Conservation (phyloP, 2,113 vertebrate species). For the Cardinalis cardinalis region DNA sequence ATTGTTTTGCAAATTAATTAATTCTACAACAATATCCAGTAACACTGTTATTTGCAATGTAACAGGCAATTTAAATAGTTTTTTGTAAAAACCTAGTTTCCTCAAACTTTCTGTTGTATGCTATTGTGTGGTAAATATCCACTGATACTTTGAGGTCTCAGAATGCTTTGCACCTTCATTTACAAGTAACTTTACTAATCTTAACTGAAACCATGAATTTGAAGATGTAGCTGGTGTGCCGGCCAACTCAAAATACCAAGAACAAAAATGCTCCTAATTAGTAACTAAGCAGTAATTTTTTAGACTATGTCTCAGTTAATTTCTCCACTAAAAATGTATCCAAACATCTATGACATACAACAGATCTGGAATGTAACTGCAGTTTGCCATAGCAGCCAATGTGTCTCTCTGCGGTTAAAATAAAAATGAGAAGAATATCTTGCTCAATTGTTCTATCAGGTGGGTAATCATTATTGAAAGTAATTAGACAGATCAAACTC, state of each 20-base stretch:
- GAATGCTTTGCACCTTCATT: neutral
- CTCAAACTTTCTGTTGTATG: neutral
- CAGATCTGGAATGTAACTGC: conserved; percentile 19
- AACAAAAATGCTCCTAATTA: neutral
- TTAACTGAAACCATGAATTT: neutral
- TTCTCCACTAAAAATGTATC: conserved; percentile 9
- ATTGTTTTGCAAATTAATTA: conserved; percentile 27
- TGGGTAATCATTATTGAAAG: conserved; percentile 6
- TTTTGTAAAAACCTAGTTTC: neutral
- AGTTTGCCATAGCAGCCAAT: neutral
- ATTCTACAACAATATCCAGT: neutral
- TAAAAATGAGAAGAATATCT: conserved; percentile 30
- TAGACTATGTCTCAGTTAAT: conserved; percentile 31
- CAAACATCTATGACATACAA: neutral
- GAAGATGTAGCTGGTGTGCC: neutral
- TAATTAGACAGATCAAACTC: conserved; percentile 6
- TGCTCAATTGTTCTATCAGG: conserved; percentile 24
- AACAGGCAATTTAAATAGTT: neutral
- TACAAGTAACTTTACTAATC: neutral
- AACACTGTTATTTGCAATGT: neutral
- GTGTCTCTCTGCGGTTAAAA: conserved; percentile 25
- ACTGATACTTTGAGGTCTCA: conserved; percentile 9
- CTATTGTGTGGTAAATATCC: neutral
- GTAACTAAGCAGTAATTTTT: conserved; percentile 36
- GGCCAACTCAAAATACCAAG: neutral